These are phyloP conservation scores for Coilia nasus DNA, from an alignment of 2,797 vertebrate genomes.

Conservation along the genomic window DNA sequence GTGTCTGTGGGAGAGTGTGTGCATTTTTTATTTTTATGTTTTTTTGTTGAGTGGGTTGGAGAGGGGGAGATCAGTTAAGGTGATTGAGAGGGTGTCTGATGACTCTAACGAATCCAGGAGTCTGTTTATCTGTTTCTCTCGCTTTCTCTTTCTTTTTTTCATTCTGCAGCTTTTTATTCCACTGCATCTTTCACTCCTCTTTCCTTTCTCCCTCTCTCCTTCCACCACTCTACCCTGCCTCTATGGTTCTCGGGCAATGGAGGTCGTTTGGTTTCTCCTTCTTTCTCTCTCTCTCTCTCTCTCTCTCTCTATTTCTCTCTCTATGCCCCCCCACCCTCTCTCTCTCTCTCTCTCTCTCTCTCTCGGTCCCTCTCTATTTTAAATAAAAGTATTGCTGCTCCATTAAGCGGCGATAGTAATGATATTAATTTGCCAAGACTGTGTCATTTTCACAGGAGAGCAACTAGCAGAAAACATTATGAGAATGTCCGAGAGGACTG, in stretches of 20 bases:
- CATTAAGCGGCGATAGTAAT: constrained; percentile 94
- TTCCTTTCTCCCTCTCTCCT: no score
- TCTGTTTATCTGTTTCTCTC: neutral
- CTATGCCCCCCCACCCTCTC: neutral
- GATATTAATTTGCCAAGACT: constrained; percentile 98
- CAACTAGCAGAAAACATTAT: constrained; percentile 98
- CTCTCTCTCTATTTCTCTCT: constrained; percentile 29
- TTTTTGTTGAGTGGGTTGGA: neutral
- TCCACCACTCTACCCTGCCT: neutral
- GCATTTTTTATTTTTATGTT: no score
- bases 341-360: constrained; percentile 29
- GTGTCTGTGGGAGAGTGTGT: neutral
- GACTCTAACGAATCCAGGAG: neutral
- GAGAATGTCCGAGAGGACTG: constrained; percentile 92
- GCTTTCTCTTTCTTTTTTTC: neutral
- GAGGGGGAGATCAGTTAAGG: neutral
- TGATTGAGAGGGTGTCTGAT: constrained; percentile 35
- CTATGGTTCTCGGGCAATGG: neutral
- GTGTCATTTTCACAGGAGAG: constrained; percentile 99
- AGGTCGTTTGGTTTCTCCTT: neutral
- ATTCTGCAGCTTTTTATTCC: no score
- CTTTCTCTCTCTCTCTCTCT: neutral
- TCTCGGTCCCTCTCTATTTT: constrained; percentile 67
- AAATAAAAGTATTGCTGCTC: constrained; percentile 87
- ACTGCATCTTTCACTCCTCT: no score